Base-by-base conservation (phyloP, 2,113 vertebrate species). In the Jacana jacana region DNA sequence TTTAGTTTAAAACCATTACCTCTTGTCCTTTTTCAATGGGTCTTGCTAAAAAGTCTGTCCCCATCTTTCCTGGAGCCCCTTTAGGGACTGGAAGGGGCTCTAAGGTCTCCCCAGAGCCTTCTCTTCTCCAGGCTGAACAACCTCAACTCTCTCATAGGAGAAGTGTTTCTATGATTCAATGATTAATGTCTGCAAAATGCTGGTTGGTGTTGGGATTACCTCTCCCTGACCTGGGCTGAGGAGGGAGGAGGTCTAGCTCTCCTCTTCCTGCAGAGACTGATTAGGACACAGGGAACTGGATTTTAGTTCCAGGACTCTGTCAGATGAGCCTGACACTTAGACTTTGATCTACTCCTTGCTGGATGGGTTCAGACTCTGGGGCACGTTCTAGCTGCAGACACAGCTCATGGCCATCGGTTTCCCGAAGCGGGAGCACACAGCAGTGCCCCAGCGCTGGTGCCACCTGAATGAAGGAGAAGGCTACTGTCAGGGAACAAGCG, bases 401-500 rank as follows among this genome's bases (percentile, higher is more conserved):
- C 22, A 33, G 10, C 0, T 0, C 35, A 7, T 13, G 4, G 10
- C 24, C 33, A 24, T 17, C 35, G 48, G 12, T 17, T 1, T n/a
- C 68, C 28, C 25, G 52, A 28, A 82, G 52, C 33, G 54, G 80
- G 33, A 39, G 46, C 28, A 33, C 1, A 4, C 42, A 37, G 57
- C 69, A 82, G 22, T 89, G 73, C 27, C 55, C 23, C 61, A 25
- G 18, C 19, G 4, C 33, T n/a, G 46, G 10, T 31, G 52, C 20
- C 54, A 77, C 24, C 35, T 49, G 77, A 73, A 25, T 48, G 8
- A 31, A 44, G 35, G 42, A 75, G 57, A 72, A 39, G 37, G n/a
- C 13, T 37, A 7, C 52, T 58, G 58, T 10, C 37, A 42, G 55
- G 57, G 33, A 70, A 25, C 28, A 49, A 6, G 28, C 5, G 22